phyloP scores from a whole-genome alignment of 1,140 invertebrate genomes.

The Drosophila asahinai region DNA sequence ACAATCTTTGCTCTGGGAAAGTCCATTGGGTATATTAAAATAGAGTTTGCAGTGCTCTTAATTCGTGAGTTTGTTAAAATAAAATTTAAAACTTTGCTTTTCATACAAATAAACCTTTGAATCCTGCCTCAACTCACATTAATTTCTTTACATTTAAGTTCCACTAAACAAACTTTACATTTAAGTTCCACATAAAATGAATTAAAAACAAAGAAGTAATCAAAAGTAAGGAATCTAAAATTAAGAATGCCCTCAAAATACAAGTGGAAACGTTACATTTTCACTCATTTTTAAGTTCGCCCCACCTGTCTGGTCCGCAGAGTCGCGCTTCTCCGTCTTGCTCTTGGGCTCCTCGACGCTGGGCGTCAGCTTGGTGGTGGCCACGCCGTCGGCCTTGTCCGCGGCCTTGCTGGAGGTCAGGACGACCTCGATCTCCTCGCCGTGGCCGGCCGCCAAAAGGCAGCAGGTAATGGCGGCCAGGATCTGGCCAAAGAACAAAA shows the following conservation, averaged over 20 bases:
- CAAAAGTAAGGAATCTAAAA: not conserved
- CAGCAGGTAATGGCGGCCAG: constrained; percentile 37
- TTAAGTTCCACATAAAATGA: no score
- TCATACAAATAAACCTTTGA: no score
- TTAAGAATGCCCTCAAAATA: not conserved
- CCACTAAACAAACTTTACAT: no score
- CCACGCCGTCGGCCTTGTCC: constrained; percentile 34
- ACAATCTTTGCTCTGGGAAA: no score
- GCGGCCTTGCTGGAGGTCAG: constrained; percentile 21
- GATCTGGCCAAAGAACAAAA: constrained; percentile 17
- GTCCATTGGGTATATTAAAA: no score
- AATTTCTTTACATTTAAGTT: no score
- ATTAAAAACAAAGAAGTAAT: no score
- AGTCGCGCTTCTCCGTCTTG: constrained; percentile 74
- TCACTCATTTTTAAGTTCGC: not conserved
- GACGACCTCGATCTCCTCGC: constrained; percentile 39
- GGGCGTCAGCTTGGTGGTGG: constrained; percentile 62
- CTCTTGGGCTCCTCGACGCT: constrained; percentile 64
- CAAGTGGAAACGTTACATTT: not conserved
- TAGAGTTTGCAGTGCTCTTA: no score
- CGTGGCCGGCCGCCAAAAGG: constrained; percentile 24
- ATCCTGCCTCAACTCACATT: no score
- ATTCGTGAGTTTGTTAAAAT: no score
- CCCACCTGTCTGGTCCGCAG: constrained; percentile 72
- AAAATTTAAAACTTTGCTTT: no score